Percentiles rank a stretch among this genome's conserved stretches.
Conservation (phyloP, 2,797 vertebrate genomes). For the Leuciscus waleckii region DNA sequence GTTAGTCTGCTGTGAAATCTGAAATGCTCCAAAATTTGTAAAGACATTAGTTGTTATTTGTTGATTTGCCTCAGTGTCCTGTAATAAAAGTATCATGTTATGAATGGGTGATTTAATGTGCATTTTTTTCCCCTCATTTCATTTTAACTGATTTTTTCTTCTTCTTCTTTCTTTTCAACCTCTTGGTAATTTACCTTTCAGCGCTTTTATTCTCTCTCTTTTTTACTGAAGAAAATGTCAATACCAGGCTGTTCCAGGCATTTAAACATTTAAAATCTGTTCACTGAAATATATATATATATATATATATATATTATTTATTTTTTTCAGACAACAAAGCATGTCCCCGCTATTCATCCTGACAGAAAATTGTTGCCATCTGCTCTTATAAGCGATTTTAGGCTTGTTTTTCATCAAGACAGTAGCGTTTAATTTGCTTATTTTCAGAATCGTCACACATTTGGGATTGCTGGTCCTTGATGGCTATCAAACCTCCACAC, state of each 20-base stretch:
- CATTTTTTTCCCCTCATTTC: neutral
- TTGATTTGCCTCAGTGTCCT: conserved; percentile 53
- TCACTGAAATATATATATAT: neutral
- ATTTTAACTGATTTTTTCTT: neutral
- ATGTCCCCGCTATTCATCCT: neutral
- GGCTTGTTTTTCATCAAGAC: neutral
- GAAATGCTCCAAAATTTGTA: conserved; percentile 35
- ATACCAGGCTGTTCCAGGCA: neutral
- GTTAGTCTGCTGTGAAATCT: conserved; percentile 47
- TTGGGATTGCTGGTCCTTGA: neutral
- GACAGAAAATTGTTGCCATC: neutral
- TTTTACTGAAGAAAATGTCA: neutral
- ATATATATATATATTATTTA: too few relatives aligned
- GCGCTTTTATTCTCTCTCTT: neutral
- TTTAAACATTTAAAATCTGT: neutral
- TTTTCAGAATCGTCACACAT: neutral
- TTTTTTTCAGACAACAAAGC: neutral
- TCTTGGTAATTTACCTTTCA: neutral
- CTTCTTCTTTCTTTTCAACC: neutral
- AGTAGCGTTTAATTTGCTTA: neutral
- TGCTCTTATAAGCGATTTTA: neutral
- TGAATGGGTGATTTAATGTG: conserved; percentile 27
- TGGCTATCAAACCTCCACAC: neutral
- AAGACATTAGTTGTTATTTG: conserved; percentile 44
- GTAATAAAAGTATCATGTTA: conserved; percentile 62